phyloP scores from a whole-genome alignment of 2,888 invertebrate genomes.

The Entomobrya multifasciata region DNA sequence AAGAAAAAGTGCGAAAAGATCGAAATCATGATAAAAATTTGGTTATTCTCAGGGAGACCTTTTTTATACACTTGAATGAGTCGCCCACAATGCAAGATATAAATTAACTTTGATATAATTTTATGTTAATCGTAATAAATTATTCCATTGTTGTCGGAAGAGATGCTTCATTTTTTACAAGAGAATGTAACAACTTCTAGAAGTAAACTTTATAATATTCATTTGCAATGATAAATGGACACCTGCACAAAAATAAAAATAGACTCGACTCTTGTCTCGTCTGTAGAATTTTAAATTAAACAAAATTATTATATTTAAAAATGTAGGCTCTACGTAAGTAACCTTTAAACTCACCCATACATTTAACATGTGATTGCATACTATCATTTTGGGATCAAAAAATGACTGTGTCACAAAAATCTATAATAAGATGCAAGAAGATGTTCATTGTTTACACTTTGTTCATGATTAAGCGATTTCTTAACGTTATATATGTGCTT shows the following conservation, averaged over 20 bases:
- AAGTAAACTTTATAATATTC: too few species aligned
- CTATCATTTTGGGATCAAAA: neutral
- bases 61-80: neutral
- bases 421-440: too few species aligned
- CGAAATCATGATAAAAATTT: constrained; percentile 20
- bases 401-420: neutral
- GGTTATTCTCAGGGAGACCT: neutral
- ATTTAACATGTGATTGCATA: neutral
- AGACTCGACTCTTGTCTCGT: neutral
- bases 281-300: neutral
- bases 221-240: neutral
- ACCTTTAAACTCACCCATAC: constrained; percentile 26
- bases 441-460: too few species aligned
- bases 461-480: too few species aligned
- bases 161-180: neutral
- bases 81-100: neutral
- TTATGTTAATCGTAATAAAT: constrained; percentile 39
- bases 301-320: neutral
- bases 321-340: neutral
- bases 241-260: neutral
- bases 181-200: neutral
- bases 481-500: too few species aligned
- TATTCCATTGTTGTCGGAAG: constrained; percentile 63
- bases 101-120: constrained; percentile 21
- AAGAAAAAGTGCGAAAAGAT: constrained; percentile 48